Conservation (phyloP, 2,797 vertebrate genomes). For the Paedocypris micromegethes region DNA sequence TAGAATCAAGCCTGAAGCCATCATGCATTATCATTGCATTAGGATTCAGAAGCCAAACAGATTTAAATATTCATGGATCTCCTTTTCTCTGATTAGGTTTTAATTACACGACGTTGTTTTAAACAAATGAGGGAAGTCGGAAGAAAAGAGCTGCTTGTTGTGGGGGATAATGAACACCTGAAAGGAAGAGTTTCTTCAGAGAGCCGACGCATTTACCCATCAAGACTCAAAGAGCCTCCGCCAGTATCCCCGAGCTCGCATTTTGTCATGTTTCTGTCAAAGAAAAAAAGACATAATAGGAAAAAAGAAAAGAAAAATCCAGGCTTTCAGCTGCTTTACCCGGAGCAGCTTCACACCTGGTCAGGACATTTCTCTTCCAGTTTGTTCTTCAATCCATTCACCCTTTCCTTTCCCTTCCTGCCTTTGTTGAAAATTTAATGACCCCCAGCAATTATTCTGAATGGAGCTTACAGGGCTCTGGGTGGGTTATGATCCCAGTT, state of each 20-base stretch:
- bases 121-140: constrained; percentile 55
- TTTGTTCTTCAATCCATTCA: constrained; percentile 15
- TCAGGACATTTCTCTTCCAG: constrained; percentile 25
- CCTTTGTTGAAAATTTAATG: constrained; percentile 29
- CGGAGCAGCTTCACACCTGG: constrained; percentile 40
- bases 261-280: constrained; percentile 34
- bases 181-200: constrained; percentile 45
- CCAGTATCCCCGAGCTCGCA: not conserved
- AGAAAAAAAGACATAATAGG: constrained; percentile 2
- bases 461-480: constrained; percentile 10
- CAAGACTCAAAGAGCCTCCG: constrained; percentile 28
- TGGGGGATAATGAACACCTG: constrained; percentile 55
- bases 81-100: constrained; percentile 61
- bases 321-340: constrained; percentile 29
- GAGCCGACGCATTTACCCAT: constrained; percentile 37
- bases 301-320: constrained; percentile 3
- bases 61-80: constrained; percentile 65
- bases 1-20: constrained; percentile 58
- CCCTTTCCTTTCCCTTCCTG: constrained; percentile 5
- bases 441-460: constrained; percentile 29
- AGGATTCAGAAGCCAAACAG: constrained; percentile 59
- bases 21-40: constrained; percentile 67
- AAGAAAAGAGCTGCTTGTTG: constrained; percentile 56
- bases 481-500: constrained; percentile 29
- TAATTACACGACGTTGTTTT: constrained; percentile 65